Evolutionary conservation across 2,113 vertebrate genomes (phyloP).

Genomic region (Ptyas mucosa): DNA sequence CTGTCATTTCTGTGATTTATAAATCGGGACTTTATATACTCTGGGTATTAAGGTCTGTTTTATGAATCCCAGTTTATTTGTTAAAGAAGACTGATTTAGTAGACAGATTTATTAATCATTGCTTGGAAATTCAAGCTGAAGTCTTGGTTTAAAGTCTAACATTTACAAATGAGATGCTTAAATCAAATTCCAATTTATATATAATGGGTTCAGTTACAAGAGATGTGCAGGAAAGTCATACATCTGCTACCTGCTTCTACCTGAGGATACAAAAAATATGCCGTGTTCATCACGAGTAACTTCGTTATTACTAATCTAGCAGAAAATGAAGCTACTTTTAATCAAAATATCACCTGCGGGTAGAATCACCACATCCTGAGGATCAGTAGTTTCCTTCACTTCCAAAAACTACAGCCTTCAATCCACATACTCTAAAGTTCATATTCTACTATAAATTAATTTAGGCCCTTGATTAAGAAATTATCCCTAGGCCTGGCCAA

Average conservation of each 20-base stretch:
- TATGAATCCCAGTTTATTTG: constrained; percentile 55
- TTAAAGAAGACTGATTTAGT: constrained; percentile 53
- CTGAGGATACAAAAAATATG: constrained; percentile 33
- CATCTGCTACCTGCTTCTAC: constrained; percentile 25
- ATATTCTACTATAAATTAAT: not conserved
- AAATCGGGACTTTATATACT: constrained; percentile 44
- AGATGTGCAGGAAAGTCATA: constrained; percentile 34
- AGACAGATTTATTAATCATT: constrained; percentile 53
- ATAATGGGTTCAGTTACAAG: constrained; percentile 44
- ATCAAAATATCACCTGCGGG: constrained; percentile 41
- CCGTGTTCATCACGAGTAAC: constrained; percentile 41
- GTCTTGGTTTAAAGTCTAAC: constrained; percentile 38
- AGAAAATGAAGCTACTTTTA: constrained; percentile 26
- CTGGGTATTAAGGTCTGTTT: constrained; percentile 45
- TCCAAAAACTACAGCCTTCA: not conserved
- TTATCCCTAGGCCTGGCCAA: not conserved
- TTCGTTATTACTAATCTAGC: constrained; percentile 14
- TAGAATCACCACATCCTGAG: constrained; percentile 7
- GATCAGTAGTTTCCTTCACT: not conserved
- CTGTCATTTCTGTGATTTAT: constrained; percentile 48
- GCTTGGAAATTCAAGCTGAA: constrained; percentile 47
- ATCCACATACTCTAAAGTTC: not conserved
- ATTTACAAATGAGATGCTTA: constrained; percentile 56
- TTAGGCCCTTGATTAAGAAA: not conserved
- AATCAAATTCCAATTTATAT: constrained; percentile 58